Evolutionary conservation across 2,113 vertebrate species (phyloP), one percentile per base, ranked within the genome.

Genomic region (Callipepla californica): DNA sequence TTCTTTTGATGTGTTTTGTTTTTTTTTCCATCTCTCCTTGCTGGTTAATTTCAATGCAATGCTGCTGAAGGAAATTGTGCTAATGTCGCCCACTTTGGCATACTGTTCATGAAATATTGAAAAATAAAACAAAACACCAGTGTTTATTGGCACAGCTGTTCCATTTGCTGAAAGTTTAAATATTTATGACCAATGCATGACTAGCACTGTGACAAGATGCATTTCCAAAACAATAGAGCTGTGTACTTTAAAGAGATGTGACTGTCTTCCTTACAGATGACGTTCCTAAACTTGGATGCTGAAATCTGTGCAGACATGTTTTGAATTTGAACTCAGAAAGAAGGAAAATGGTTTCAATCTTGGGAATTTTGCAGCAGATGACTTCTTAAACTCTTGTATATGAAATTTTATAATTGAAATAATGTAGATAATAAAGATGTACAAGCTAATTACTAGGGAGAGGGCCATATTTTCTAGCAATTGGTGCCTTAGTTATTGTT

Each of bases 61-160:
- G 32, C 11, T 83, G 20, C n/a, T 68, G 51, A 85, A 68, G 34
- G 38, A 47, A 44, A 89, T 34, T 87, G 38, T 80, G 57, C 74
- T 85, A 91, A 42, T n/a, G n/a, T n/a, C n/a, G n/a, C n/a, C 65
- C 67, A 57, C 30, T 90, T 80, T 83, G 88, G 44, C 57, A 65
- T 75, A n/a, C 21, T 11, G 40, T 42, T 88, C 68, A 88, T 87
- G 61, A 95, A 94, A 93, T 91, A 92, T 55, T 92, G 75, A 94
- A 86, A 78, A 90, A 83, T 72, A 78, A 75, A 61, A 78, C 48
- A 88, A 75, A 82, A n/a, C 59, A 77, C 25, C 48, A 30, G 44
- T 78, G 61, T 83, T 91, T 85, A 78, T 72, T 75, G 57, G 34
- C 85, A 88, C 1, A 8, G 25, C 26, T 83, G 47, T 80, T 89